Evolutionary conservation across 2,113 vertebrate genomes (phyloP).

Genomic region (Platichthys flesus): DNA sequence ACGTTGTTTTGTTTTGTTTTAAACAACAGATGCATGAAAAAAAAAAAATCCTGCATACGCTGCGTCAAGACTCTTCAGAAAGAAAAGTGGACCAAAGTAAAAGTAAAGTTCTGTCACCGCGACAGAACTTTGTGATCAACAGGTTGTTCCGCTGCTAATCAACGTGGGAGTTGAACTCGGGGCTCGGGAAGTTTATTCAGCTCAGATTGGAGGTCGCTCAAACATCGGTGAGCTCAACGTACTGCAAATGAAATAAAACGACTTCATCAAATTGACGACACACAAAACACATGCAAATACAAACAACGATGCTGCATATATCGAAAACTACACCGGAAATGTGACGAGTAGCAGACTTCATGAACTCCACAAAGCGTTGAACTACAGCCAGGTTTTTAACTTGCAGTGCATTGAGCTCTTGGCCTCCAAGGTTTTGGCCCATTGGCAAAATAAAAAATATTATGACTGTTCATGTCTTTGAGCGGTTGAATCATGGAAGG

Average conservation of each 20-base stretch:
- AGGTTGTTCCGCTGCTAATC: slow-evolving; percentile 27
- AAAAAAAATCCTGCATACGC: not conserved
- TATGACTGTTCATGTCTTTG: slow-evolving; percentile 23
- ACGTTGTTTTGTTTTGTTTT: not conserved
- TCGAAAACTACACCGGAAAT: no score
- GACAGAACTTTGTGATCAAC: not conserved
- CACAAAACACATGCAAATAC: no score
- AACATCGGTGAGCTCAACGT: no score
- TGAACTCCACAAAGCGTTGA: no score
- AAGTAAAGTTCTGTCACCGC: not conserved
- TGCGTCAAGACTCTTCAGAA: not conserved
- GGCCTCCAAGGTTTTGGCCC: no score
- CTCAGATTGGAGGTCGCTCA: slow-evolving; percentile 13
- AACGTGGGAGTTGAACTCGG: slow-evolving; percentile 18
- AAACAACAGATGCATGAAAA: not conserved
- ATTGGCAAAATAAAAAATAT: not conserved
- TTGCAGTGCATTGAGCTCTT: no score
- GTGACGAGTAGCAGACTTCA: no score
- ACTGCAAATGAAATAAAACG: no score
- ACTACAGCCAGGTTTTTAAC: no score
- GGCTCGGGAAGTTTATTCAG: slow-evolving; percentile 20
- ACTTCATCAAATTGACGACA: no score
- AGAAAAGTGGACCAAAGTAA: not conserved
- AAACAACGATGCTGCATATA: no score
- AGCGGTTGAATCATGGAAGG: slow-evolving; percentile 27